Conservation (phyloP, 2,888 invertebrate genomes). For the Brachypalpus laphriformis region DNA sequence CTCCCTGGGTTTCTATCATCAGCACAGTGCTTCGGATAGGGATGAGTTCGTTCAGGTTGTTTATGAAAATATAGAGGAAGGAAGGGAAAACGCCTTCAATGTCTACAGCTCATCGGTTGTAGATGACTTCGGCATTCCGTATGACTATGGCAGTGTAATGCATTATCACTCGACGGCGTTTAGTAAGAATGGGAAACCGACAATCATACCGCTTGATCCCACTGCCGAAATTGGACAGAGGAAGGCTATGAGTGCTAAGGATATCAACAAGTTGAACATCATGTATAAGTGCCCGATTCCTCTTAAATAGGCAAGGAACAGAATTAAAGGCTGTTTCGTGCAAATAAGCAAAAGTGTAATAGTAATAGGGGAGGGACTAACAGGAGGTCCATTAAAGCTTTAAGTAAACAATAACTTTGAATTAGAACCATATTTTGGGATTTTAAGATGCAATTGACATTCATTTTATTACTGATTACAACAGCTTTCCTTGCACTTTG, state of each 20-base stretch:
- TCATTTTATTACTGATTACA: too few species aligned
- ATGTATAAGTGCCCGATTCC: constrained; percentile 81
- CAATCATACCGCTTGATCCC: constrained; percentile 85
- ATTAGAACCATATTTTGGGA: too few species aligned
- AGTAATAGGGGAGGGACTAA: too few species aligned
- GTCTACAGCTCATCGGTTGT: constrained; percentile 85
- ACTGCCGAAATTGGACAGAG: constrained; percentile 80
- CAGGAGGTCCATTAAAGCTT: too few species aligned
- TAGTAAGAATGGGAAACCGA: constrained; percentile 87
- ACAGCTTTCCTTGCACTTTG: too few species aligned
- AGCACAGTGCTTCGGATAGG: constrained; percentile 90
- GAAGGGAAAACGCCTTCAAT: constrained; percentile 87
- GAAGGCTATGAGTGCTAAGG: constrained; percentile 77
- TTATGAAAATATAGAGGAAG: constrained; percentile 82
- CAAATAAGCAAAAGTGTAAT: not conserved
- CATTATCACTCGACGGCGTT: constrained; percentile 90
- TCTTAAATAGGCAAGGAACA: not conserved
- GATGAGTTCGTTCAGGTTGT: constrained; percentile 87
- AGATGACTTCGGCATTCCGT: constrained; percentile 86
- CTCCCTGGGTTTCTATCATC: constrained; percentile 90
- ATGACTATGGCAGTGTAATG: constrained; percentile 92
- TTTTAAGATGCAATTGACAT: too few species aligned
- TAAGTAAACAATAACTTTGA: not conserved
- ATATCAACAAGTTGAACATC: constrained; percentile 75
- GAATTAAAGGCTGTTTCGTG: not conserved